Conservation (phyloP, 2,797 vertebrate genomes). For the Pterois miles region DNA sequence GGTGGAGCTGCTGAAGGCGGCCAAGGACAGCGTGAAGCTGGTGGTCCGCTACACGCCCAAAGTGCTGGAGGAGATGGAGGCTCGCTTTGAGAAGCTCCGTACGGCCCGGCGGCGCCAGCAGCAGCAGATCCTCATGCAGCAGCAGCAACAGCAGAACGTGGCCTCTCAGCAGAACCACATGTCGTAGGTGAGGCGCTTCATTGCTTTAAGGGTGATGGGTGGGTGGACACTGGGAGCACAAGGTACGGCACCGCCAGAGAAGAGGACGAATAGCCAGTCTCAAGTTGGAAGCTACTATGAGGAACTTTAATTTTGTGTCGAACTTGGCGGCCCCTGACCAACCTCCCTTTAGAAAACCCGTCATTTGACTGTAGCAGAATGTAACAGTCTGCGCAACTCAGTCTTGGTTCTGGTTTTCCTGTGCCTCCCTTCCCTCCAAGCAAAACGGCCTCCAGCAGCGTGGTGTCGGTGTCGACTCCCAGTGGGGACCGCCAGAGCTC, state of each 20-base stretch:
- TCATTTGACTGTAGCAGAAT: not conserved
- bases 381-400: not conserved
- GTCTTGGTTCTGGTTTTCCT: not conserved
- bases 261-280: not conserved
- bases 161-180: constrained; percentile 94
- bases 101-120: constrained; percentile 96
- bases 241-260: not conserved
- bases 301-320: not conserved
- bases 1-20: constrained; percentile 96
- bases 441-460: not conserved
- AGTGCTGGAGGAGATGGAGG: constrained; percentile 99
- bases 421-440: not conserved
- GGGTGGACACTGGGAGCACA: not conserved
- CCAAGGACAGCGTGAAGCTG: constrained; percentile 97
- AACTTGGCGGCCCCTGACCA: not conserved
- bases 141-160: constrained; percentile 93
- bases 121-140: constrained; percentile 95
- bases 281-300: not conserved
- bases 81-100: constrained; percentile 96
- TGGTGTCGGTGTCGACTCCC: too few relatives aligned
- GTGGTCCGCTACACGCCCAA: constrained; percentile 99
- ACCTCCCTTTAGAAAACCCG: not conserved
- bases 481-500: too few relatives aligned
- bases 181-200: constrained; percentile 97
- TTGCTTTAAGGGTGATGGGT: constrained; percentile 74